Evolutionary conservation across 2,888 invertebrate species (phyloP).

Genomic region (Tenodera sinensis): DNA sequence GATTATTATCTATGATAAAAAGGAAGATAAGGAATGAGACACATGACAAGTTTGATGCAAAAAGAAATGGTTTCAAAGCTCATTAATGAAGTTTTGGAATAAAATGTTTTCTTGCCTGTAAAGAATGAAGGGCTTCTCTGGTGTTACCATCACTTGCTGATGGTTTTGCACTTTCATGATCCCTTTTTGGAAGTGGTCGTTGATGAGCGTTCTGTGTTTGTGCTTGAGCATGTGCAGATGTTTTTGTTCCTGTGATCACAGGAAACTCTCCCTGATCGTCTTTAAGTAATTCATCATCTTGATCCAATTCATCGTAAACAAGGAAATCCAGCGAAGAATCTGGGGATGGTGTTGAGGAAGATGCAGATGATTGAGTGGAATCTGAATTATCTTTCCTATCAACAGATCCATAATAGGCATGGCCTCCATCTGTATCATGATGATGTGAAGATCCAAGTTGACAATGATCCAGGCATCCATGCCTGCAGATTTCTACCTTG

Average conservation of each 20-base stretch:
- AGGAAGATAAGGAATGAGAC: neutral
- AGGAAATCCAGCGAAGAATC: conserved; percentile 40
- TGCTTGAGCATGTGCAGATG: neutral
- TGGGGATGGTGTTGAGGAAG: conserved; percentile 36
- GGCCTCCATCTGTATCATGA: conserved; percentile 19
- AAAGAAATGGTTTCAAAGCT: neutral
- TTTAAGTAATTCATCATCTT: conserved; percentile 35
- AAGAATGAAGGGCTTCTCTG: conserved; percentile 29
- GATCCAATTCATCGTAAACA: conserved; percentile 47
- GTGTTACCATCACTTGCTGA: neutral
- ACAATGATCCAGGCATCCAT: conserved; percentile 88
- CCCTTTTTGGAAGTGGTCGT: neutral
- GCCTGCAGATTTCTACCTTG: conserved; percentile 89
- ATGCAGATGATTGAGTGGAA: neutral
- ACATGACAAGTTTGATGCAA: neutral
- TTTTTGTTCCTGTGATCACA: conserved; percentile 42
- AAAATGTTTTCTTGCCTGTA: conserved; percentile 31
- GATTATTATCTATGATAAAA: neutral
- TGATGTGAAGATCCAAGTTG: conserved; percentile 59
- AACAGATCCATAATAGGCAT: conserved; percentile 47
- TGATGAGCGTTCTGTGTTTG: neutral
- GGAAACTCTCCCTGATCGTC: conserved; percentile 41
- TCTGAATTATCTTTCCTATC: conserved; percentile 49
- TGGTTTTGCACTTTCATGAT: neutral
- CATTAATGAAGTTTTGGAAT: neutral